A percentile compares a stretch with the other conserved stretches of the same genome.
Evolutionary conservation across 2,888 invertebrate species (phyloP).

Genomic region (Arrhopalites spinosus): DNA sequence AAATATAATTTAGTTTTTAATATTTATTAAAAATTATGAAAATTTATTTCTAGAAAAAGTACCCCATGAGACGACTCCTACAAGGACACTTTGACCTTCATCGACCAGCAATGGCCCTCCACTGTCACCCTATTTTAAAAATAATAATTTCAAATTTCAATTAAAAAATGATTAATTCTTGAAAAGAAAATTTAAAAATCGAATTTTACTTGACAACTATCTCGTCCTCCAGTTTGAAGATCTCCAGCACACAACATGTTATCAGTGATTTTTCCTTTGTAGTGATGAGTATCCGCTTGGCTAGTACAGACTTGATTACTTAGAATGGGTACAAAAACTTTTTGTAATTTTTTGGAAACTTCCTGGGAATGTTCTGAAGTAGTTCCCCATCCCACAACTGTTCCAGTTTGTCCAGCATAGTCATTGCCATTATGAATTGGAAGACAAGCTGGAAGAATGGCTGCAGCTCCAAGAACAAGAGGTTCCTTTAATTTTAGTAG

Average conservation of each 20-base stretch:
- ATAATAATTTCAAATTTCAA: too few relatives aligned
- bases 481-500: constrained; percentile 45
- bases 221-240: constrained; percentile 6
- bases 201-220: constrained; percentile 1
- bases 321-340: constrained; percentile 54
- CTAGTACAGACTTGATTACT: constrained; percentile 46
- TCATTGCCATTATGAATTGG: constrained; percentile 48
- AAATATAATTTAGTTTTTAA: neutral
- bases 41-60: constrained; percentile 23
- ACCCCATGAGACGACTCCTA: constrained; percentile 49
- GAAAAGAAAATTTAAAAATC: too few relatives aligned
- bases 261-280: constrained; percentile 35
- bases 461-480: constrained; percentile 9
- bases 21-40: neutral
- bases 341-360: constrained; percentile 32
- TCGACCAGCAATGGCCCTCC: constrained; percentile 47
- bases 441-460: constrained; percentile 49
- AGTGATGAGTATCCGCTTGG: constrained; percentile 31
- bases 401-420: constrained; percentile 45
- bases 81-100: constrained; percentile 35
- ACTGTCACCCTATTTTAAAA: constrained; percentile 38
- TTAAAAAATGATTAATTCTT: too few relatives aligned
- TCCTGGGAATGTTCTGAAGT: constrained; percentile 14
- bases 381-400: constrained; percentile 46
- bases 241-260: constrained; percentile 48